phyloP scores from a whole-genome alignment of 35 echinoderm and acorn worm genomes.

The Lytechinus pictus region DNA sequence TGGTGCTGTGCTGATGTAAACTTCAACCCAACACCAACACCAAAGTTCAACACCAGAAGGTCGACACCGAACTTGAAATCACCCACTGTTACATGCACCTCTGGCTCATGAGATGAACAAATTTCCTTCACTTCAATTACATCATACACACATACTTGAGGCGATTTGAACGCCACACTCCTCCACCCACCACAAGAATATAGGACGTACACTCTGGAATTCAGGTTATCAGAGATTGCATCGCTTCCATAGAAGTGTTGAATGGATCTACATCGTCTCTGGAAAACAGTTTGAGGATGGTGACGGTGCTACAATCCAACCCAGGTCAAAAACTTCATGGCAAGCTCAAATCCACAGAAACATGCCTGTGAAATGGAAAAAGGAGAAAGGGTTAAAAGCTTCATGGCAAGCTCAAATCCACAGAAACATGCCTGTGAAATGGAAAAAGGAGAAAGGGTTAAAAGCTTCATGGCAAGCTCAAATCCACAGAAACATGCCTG shows the following conservation, averaged over 20 bases:
- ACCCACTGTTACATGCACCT: neutral
- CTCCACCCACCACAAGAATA: neutral
- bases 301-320: neutral
- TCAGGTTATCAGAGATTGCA: neutral
- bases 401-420: too few relatives aligned
- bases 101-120: neutral
- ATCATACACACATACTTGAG: neutral
- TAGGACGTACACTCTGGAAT: neutral
- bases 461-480: too few relatives aligned
- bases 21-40: too few relatives aligned
- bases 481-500: too few relatives aligned
- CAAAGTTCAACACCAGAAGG: too few relatives aligned
- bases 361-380: slow-evolving; percentile 3
- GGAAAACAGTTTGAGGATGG: neutral
- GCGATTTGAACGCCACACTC: neutral
- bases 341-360: slow-evolving; percentile 47
- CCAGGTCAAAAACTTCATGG: slow-evolving; percentile 47
- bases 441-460: neutral
- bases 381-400: too few relatives aligned
- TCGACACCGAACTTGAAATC: too few relatives aligned
- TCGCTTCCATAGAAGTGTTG: neutral
- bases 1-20: too few relatives aligned
- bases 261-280: neutral
- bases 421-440: neutral
- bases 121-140: neutral